phyloP scores from a whole-genome alignment of 2,113 vertebrate species.

The Perca fluviatilis region DNA sequence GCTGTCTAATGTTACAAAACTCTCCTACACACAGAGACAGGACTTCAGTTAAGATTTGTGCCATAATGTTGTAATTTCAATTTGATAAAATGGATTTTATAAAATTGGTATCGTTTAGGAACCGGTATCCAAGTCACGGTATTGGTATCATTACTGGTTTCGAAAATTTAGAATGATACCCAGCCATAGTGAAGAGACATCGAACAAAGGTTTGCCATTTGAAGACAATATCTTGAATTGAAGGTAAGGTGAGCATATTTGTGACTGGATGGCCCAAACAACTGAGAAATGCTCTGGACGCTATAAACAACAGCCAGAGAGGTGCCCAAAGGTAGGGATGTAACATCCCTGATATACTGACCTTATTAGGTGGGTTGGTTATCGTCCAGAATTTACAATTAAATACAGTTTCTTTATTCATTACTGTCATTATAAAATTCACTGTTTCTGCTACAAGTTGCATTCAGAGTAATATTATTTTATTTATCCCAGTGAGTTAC shows the following conservation, averaged over 20 bases:
- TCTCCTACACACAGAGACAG: no score
- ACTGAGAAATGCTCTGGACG: neutral
- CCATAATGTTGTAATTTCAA: no score
- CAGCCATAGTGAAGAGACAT: no score
- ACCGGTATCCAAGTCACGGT: no score
- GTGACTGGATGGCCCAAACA: neutral
- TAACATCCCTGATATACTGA: neutral
- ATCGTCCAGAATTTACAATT: neutral
- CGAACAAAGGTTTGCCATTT: neutral
- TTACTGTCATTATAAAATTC: neutral
- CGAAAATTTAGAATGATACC: no score
- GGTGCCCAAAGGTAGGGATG: neutral
- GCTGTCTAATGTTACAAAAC: no score
- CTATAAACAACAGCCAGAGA: neutral
- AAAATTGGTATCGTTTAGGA: no score
- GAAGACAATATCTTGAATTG: neutral
- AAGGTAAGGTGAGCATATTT: neutral
- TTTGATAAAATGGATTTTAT: no score
- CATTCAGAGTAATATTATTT: neutral
- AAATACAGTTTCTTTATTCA: constrained; percentile 1
- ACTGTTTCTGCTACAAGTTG: neutral
- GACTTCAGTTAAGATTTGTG: no score
- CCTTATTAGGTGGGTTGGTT: neutral
- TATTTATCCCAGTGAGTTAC: neutral
- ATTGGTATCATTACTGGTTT: no score